Evolutionary conservation across 2,113 vertebrate species (phyloP).

Genomic region (Theristicus caerulescens): DNA sequence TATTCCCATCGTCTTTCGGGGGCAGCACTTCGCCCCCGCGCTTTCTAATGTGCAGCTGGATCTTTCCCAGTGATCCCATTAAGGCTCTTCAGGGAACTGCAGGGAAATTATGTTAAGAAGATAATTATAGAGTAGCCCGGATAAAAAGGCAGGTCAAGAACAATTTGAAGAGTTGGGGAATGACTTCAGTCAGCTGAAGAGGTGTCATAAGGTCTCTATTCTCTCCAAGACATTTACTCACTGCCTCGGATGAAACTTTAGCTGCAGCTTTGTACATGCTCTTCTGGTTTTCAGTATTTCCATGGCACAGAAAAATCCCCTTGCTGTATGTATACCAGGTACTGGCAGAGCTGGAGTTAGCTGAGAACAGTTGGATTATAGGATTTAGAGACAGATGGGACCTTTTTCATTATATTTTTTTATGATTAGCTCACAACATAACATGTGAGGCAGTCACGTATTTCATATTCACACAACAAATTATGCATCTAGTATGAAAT

Average conservation of each 20-base stretch:
- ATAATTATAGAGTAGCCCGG: neutral
- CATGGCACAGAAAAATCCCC: neutral
- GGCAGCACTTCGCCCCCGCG: neutral
- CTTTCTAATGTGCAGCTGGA: slow-evolving; percentile 26
- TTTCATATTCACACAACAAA: slow-evolving; percentile 60
- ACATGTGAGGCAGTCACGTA: slow-evolving; percentile 47
- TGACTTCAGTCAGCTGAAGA: slow-evolving; percentile 17
- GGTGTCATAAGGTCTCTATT: neutral
- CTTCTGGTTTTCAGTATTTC: neutral
- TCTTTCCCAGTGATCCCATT: slow-evolving; percentile 55
- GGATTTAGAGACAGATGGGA: slow-evolving; percentile 59
- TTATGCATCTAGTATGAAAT: slow-evolving; percentile 37
- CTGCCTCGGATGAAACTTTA: neutral
- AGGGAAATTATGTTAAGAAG: slow-evolving; percentile 30
- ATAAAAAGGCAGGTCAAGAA: slow-evolving; percentile 32
- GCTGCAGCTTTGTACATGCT: neutral
- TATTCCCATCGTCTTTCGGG: neutral
- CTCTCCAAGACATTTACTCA: neutral
- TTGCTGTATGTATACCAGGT: slow-evolving; percentile 8
- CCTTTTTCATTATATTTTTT: slow-evolving; percentile 20
- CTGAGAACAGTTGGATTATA: slow-evolving; percentile 44
- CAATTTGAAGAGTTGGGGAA: neutral
- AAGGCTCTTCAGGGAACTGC: slow-evolving; percentile 3
- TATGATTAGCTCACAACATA: slow-evolving; percentile 24
- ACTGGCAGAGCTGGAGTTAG: slow-evolving; percentile 34